Evolutionary conservation across 64 coral and sea anemone genomes (phyloP), one percentile per base, ranked within the genome.

Genomic region (Trachythela sp.): DNA sequence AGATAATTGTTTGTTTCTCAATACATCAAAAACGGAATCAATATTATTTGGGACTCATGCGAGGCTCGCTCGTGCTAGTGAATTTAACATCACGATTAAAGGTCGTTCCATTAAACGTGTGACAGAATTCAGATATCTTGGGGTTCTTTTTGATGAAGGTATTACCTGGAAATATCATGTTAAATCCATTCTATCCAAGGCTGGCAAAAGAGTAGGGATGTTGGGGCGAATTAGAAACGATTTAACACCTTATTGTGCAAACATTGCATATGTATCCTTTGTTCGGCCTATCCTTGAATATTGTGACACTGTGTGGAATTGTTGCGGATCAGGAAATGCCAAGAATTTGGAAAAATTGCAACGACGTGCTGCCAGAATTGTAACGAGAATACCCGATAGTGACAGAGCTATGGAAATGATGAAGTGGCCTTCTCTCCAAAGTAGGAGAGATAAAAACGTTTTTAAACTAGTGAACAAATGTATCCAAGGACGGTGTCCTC

Each of bases 271-370:
- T 54, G 43, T 40, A 9, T 31, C 85, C 20, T 22, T 86, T 48
- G 51, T 86, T 50, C n/a, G 85, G 27, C 85, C 85, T 22, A 86
- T 86, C 51, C 40, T 86, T 31, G 85, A 86, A 34, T 80, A 80
- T 80, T 80, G 75, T 80, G 31, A 80, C 20, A 37, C 75, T 13
- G 75, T 80, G 13, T 86, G 85, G 85, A 42, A 40, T 27, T 54
- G 85, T 27, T 86, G 85, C 35, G 85, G 85, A 14, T 41, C n/a
- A 33, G 85, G 40, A 14, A 86, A 86, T 86, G 48, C 42, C 24
- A 7, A 22, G n/a, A 13, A 18, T 36, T 27, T 86, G 43, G 24
- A 86, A 86, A 22, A 15, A 30, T 40, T 86, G 20, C 85, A 86
- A 40, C 41, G 35, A 8, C 24, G 85, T 26, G 85, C 85, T 50